Conservation (phyloP, 2,797 vertebrate genomes). For the Staurois parvus region DNA sequence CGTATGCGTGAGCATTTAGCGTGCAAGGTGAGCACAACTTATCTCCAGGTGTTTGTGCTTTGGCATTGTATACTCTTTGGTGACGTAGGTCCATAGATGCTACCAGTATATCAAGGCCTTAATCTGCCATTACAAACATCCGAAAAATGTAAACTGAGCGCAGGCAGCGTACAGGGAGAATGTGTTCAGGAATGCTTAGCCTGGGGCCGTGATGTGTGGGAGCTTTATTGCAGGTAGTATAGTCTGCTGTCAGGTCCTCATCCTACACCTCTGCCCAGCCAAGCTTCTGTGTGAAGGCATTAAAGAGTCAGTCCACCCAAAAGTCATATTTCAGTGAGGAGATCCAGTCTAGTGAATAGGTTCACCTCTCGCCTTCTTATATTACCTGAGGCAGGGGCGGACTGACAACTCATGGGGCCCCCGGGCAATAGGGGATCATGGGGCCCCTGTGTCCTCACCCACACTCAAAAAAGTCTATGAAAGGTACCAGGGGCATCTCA, state of each 20-base stretch:
- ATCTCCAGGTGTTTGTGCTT: background rate
- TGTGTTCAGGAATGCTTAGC: background rate
- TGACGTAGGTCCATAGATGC: background rate
- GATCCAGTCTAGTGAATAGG: background rate
- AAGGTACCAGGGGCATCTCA: too few species aligned
- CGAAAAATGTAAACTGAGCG: constrained; percentile 38
- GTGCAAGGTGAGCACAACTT: background rate
- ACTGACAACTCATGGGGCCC: too few species aligned
- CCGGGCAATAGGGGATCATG: too few species aligned
- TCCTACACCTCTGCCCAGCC: background rate
- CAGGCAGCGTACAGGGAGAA: background rate
- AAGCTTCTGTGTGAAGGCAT: background rate
- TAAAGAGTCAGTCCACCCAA: background rate
- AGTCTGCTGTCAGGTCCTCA: background rate
- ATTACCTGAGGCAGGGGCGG: background rate
- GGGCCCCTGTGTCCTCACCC: too few species aligned
- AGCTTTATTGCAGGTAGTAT: constrained; percentile 10
- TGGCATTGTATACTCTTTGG: background rate
- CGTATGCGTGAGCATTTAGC: background rate
- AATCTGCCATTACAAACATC: constrained; percentile 27
- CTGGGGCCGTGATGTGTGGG: background rate
- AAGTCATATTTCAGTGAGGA: background rate
- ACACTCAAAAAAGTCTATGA: too few species aligned
- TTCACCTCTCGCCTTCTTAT: background rate
- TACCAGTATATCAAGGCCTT: constrained; percentile 16